phyloP scores from a whole-genome alignment of 2,888 invertebrate species.

The Eurois occulta region DNA sequence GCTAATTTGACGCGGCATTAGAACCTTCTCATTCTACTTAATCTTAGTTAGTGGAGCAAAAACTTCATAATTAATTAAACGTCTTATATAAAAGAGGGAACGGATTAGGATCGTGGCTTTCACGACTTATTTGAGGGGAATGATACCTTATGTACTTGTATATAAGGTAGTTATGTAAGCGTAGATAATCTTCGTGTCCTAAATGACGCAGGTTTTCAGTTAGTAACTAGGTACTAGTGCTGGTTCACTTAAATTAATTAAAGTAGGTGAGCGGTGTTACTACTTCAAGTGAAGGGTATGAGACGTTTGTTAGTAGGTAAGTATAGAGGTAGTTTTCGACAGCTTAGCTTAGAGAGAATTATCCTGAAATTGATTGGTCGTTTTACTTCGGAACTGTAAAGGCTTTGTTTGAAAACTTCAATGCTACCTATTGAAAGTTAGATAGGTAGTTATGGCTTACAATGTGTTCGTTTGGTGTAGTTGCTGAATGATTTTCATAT shows the following conservation, averaged over 20 bases:
- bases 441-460: neutral
- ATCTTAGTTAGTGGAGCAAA: constrained; percentile 55
- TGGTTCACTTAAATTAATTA: constrained; percentile 74
- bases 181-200: constrained; percentile 30
- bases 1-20: constrained; percentile 54
- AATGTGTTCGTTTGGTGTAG: neutral
- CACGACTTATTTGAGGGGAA: constrained; percentile 39
- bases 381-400: constrained; percentile 5
- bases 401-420: constrained; percentile 26
- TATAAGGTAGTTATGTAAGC: constrained; percentile 20
- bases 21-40: constrained; percentile 48
- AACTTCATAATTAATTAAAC: constrained; percentile 62
- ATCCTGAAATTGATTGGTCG: constrained; percentile 35
- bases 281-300: constrained; percentile 60
- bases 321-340: neutral
- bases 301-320: constrained; percentile 8
- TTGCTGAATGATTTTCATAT: neutral
- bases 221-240: constrained; percentile 55
- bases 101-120: constrained; percentile 46
- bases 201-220: constrained; percentile 55
- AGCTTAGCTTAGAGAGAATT: constrained; percentile 13
- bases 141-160: constrained; percentile 5
- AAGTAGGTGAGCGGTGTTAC: constrained; percentile 68
- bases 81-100: constrained; percentile 50
- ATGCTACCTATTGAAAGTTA: constrained; percentile 11